Percentiles rank a stretch among this genome's conserved stretches.
Evolutionary conservation across 2,113 vertebrate genomes (phyloP).

Genomic region (Pachycephala philippinensis): DNA sequence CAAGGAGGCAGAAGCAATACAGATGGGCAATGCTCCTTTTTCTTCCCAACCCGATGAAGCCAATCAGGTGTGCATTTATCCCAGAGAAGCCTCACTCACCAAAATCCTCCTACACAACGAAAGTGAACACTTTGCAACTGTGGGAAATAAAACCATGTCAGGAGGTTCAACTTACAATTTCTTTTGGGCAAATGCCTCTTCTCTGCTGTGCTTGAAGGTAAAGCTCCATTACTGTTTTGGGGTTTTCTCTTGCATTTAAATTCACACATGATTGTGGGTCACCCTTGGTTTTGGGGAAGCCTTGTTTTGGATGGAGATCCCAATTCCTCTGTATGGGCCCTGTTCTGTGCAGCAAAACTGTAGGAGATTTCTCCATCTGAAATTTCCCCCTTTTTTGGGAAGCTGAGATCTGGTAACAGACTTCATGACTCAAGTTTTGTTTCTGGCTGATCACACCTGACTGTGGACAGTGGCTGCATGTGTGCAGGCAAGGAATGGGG

Average conservation of each 20-base stretch:
- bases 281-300: not conserved
- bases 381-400: not conserved
- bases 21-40: not conserved
- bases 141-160: not conserved
- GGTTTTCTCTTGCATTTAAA: not conserved
- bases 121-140: not conserved
- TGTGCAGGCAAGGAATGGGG: not conserved
- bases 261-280: not conserved
- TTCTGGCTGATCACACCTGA: not conserved
- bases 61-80: not conserved
- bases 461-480: not conserved
- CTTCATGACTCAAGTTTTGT: not conserved
- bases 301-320: not conserved
- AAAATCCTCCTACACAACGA: not conserved
- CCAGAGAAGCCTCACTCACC: not conserved
- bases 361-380: not conserved
- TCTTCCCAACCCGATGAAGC: not conserved
- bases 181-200: not conserved
- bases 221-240: not conserved
- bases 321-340: not conserved
- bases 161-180: not conserved
- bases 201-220: not conserved
- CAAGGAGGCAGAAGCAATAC: not conserved
- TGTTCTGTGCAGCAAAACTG: not conserved
- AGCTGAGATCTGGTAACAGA: not conserved